Percentiles rank a stretch among this genome's conserved stretches.
phyloP scores from a whole-genome alignment of 2,797 vertebrate genomes.

The Falco rusticolus region DNA sequence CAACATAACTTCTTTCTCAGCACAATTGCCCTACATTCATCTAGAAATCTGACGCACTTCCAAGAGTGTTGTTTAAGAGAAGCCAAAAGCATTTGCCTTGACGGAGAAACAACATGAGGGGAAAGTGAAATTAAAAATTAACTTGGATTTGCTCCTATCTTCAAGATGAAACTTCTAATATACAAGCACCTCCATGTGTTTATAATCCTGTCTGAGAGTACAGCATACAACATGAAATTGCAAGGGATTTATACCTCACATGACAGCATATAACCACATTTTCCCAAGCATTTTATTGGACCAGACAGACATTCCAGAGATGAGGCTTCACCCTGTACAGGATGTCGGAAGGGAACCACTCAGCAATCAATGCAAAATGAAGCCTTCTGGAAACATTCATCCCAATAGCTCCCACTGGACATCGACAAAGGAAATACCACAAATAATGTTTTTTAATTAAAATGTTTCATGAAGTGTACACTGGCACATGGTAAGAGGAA shows the following conservation, averaged over 20 bases:
- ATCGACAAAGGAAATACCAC: background rate
- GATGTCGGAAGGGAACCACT: constrained; percentile 9
- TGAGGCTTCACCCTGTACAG: background rate
- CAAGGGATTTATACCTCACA: background rate
- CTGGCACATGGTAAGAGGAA: background rate
- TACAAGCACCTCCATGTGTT: background rate
- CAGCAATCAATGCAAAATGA: background rate
- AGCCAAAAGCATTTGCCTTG: background rate
- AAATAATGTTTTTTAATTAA: constrained; percentile 23
- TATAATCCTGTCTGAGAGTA: background rate
- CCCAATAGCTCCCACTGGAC: background rate
- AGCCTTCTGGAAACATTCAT: constrained; percentile 29
- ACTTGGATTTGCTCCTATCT: background rate
- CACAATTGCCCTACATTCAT: background rate
- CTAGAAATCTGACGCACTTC: background rate
- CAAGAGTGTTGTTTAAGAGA: background rate
- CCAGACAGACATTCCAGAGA: constrained; percentile 9
- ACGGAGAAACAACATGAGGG: background rate
- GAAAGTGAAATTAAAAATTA: background rate
- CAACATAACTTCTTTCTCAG: background rate
- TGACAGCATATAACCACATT: background rate
- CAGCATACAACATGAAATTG: background rate
- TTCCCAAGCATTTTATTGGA: background rate
- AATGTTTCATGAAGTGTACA: background rate
- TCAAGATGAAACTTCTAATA: background rate